Evolutionary conservation across 2,888 invertebrate species (phyloP), one percentile per base, ranked within the genome.

Genomic region (Nesidiocoris tenuis): DNA sequence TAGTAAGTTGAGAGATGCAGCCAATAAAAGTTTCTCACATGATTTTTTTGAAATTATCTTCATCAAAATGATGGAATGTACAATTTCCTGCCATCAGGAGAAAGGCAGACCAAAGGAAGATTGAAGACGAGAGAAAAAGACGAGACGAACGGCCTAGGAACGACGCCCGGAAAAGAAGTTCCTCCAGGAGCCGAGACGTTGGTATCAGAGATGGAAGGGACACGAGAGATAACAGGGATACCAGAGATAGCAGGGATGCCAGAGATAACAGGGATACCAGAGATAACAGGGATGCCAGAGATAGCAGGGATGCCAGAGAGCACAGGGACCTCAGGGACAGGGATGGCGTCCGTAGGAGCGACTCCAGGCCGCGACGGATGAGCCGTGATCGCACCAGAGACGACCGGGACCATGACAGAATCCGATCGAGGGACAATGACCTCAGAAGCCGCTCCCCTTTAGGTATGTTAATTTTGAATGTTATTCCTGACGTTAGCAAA

Each of bases 401-500:
- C 16, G 67, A 67, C 75, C 75, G 81, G 23, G 56, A 61, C 12
- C 25, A 59, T 18, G 78, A 67, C 78, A 83, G 84, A 1, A 83
- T 84, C 74, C 83, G 84, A 78, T n/a, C 25, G 17, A 65, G 72
- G 7, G 82, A 83, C 18, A 84, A 83, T 79, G 77, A 79, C 68
- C 79, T 80, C 57, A 54, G 80, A 79, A 78, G 80, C 76, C 56
- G 77, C 74, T 76, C 77, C 55, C 72, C 77, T 12, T 71, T 56
- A 75, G 78, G 78, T 78, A 23, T 12, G 24, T 68, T 5, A 7
- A 54, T 9, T 3, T n/a, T 3, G n/a, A 3, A 9, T 17, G 22
- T 18, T 64, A 17, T 5, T 74, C 74, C 23, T 19, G 67, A 12
- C n/a, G n/a, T n/a, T n/a, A n/a, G n/a, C n/a, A n/a, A n/a, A n/a